These are phyloP conservation scores for Chaetops frenatus DNA, from an alignment of 2,113 vertebrate species.

Conservation along the genomic window DNA sequence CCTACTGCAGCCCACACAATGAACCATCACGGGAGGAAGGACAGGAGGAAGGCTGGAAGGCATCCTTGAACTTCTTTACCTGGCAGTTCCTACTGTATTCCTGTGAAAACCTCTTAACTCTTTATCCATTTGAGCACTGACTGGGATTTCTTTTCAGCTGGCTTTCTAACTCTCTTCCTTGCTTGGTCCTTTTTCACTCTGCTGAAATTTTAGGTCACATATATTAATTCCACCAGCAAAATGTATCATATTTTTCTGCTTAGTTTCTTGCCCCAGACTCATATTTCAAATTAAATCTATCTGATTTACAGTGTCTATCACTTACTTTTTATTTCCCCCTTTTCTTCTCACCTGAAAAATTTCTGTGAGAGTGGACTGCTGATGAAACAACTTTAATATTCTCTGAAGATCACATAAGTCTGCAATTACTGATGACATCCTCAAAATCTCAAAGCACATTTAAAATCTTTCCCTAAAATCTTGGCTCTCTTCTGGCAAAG, in stretches of 20 bases:
- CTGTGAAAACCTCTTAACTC: neutral
- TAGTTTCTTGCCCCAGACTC: neutral
- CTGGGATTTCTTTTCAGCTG: neutral
- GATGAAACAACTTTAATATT: neutral
- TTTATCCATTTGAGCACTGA: neutral
- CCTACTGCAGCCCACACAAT: neutral
- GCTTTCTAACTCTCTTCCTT: neutral
- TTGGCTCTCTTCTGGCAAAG: neutral
- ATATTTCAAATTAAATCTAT: neutral
- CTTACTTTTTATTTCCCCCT: neutral
- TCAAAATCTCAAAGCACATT: neutral
- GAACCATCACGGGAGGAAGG: neutral
- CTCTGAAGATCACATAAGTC: neutral
- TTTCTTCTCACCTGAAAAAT: neutral
- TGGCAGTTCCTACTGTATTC: neutral
- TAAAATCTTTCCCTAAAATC: neutral
- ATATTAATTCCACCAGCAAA: neutral
- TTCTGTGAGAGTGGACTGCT: neutral
- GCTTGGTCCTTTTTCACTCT: neutral
- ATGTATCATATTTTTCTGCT: neutral
- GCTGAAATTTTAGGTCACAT: neutral
- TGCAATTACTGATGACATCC: neutral
- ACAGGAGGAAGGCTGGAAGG: neutral
- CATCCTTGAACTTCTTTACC: neutral
- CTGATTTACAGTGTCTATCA: neutral